These are phyloP conservation scores for Cydia strobilella DNA, from an alignment of 1,140 invertebrate species.

Conservation along the genomic window DNA sequence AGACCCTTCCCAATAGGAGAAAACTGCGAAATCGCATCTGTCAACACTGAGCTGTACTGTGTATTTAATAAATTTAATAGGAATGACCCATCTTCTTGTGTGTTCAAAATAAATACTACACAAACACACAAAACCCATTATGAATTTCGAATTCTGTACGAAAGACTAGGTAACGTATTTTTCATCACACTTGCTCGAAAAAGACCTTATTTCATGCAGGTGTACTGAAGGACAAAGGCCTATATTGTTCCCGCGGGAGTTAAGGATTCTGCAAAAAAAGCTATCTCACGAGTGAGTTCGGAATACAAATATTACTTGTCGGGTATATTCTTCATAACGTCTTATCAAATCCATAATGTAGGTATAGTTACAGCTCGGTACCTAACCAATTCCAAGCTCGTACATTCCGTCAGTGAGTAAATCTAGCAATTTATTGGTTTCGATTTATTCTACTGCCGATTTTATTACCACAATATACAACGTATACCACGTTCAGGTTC, in stretches of 20 bases:
- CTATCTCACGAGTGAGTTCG: too few relatives aligned
- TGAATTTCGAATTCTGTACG: too few relatives aligned
- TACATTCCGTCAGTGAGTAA: neutral
- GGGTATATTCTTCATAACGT: too few relatives aligned
- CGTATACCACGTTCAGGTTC: neutral
- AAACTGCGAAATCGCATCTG: conserved; percentile 6
- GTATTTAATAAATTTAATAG: neutral
- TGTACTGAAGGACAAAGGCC: too few relatives aligned
- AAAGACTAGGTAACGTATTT: too few relatives aligned
- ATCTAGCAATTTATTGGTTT: neutral
- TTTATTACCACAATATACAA: neutral
- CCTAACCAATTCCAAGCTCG: neutral
- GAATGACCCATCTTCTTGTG: neutral
- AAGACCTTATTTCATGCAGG: too few relatives aligned
- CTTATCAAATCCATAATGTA: neutral
- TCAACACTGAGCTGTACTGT: neutral
- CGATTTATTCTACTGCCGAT: neutral
- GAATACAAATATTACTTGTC: neutral
- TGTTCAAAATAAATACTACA: neutral
- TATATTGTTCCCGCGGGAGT: too few relatives aligned
- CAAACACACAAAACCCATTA: neutral
- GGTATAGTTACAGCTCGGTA: neutral
- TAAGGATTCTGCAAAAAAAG: too few relatives aligned
- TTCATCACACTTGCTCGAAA: too few relatives aligned
- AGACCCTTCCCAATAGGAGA: neutral